Conservation (phyloP, 2,888 invertebrate species). For the Acheta domesticus region DNA sequence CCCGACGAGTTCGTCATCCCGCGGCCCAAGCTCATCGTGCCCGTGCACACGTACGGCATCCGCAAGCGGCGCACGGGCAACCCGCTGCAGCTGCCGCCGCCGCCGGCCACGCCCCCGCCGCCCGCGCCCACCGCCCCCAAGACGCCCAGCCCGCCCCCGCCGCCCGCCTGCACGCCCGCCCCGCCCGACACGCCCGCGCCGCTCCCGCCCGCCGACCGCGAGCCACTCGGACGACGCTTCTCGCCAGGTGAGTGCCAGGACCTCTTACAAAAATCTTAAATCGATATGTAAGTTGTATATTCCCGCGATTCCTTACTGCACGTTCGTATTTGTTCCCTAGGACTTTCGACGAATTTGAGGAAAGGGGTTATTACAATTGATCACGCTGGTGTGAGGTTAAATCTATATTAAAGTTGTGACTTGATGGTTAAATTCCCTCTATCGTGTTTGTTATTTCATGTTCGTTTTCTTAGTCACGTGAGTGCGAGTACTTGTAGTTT, state of each 20-base stretch:
- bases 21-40: conserved; percentile 79
- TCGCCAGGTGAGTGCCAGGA: conserved; percentile 4
- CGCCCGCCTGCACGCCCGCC: background rate
- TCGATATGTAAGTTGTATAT: too few species aligned
- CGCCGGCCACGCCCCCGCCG: conserved; percentile 40
- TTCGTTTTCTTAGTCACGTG: too few species aligned
- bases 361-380: too few species aligned
- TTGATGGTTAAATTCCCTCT: too few species aligned
- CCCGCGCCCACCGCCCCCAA: background rate
- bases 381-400: too few species aligned
- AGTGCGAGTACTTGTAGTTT: too few species aligned
- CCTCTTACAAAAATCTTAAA: too few species aligned
- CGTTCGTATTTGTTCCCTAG: too few species aligned
- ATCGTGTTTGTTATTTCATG: too few species aligned
- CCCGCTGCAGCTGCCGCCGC: conserved; percentile 44
- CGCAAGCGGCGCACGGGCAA: conserved; percentile 78
- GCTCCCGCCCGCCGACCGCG: background rate
- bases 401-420: too few species aligned
- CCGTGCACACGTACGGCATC: conserved; percentile 81
- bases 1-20: conserved; percentile 71
- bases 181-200: background rate
- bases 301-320: too few species aligned
- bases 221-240: background rate
- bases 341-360: too few species aligned
- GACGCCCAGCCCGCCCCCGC: background rate